Evolutionary conservation across 2,113 vertebrate genomes (phyloP).

Genomic region (Phalacrocorax aristotelis): DNA sequence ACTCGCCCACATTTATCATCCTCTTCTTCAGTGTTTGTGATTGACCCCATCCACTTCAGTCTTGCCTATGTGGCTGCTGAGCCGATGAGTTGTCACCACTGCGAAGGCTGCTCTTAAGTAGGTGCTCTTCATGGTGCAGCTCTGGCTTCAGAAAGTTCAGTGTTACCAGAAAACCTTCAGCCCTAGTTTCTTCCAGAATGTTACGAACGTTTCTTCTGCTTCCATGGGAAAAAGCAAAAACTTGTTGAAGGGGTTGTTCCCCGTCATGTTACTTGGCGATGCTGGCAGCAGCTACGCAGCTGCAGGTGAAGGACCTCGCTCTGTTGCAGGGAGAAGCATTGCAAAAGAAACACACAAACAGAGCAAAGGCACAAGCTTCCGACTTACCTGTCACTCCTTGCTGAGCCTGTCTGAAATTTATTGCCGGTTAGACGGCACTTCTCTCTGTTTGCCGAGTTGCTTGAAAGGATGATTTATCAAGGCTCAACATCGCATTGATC

Average conservation of each 20-base stretch:
- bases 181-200: not conserved
- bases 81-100: not conserved
- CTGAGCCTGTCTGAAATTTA: slow-evolving; percentile 34
- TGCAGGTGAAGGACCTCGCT: not conserved
- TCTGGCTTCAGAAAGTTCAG: not conserved
- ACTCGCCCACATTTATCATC: not conserved
- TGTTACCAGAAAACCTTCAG: not conserved
- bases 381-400: slow-evolving; percentile 15
- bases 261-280: not conserved
- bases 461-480: slow-evolving; percentile 24
- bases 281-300: accelerated
- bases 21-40: not conserved
- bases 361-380: not conserved
- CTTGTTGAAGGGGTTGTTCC: not conserved
- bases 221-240: not conserved
- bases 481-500: not conserved
- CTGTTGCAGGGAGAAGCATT: not conserved
- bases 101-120: not conserved
- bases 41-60: not conserved
- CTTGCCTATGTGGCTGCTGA: not conserved
- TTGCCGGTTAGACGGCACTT: slow-evolving; percentile 22
- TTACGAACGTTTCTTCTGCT: not conserved
- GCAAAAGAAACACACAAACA: not conserved
- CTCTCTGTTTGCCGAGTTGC: slow-evolving; percentile 52
- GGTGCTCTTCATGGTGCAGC: not conserved